Conservation (phyloP, 2,888 invertebrate genomes). For the Tanytarsus gracilentus region DNA sequence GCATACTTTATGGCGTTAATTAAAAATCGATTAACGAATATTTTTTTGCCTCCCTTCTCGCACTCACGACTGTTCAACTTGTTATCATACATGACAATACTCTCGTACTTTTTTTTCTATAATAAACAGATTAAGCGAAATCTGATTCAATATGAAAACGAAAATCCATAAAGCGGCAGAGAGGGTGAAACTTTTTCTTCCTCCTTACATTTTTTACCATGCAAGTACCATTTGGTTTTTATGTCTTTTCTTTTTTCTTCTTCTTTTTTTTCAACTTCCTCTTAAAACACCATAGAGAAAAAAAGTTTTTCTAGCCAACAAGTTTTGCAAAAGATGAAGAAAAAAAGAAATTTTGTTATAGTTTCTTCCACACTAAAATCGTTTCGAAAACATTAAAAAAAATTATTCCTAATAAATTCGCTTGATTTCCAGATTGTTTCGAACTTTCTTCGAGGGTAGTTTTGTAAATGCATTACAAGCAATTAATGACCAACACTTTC, state of each 20-base stretch:
- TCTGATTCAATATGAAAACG: slow-evolving; percentile 15
- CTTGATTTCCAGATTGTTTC: not conserved
- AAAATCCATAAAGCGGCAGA: slow-evolving; percentile 7
- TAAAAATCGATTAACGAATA: slow-evolving; percentile 26
- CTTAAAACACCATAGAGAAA: not conserved
- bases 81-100: slow-evolving; percentile 8
- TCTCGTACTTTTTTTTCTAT: slow-evolving; percentile 6
- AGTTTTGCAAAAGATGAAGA: slow-evolving; percentile 15
- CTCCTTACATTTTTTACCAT: not conserved
- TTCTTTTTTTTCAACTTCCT: not conserved
- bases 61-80: not conserved
- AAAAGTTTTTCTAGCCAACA: slow-evolving; percentile 26
- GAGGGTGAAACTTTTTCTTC: not conserved
- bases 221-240: slow-evolving; percentile 27
- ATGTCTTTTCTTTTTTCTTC: slow-evolving; percentile 19
- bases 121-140: slow-evolving; percentile 24
- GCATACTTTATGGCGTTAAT: slow-evolving; percentile 1
- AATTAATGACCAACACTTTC: too few relatives aligned
- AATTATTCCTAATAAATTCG: slow-evolving; percentile 8
- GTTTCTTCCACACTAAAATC: not conserved
- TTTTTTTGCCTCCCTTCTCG: not conserved
- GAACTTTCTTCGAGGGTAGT: not conserved
- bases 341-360: not conserved
- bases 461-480: too few relatives aligned
- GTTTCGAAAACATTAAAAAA: not conserved